phyloP scores from a whole-genome alignment of 2,113 vertebrate genomes.

The Tretioscincus oriximinensis region DNA sequence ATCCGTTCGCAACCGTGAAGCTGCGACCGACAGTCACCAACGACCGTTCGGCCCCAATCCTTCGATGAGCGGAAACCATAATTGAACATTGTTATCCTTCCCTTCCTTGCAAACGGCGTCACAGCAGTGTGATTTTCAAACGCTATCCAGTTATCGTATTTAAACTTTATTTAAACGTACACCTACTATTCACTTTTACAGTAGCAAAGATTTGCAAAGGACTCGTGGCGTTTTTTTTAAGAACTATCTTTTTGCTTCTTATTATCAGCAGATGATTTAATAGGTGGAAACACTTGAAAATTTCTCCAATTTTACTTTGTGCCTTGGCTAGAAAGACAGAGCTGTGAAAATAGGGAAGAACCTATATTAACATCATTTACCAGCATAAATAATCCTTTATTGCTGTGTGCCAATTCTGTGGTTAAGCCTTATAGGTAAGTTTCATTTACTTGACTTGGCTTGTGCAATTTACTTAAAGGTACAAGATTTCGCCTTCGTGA shows the following conservation, averaged over 20 bases:
- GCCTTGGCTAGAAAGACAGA: slow-evolving; percentile 49
- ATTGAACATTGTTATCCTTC: accelerated
- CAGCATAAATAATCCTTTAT: slow-evolving; percentile 40
- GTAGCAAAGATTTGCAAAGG: slow-evolving; percentile 26
- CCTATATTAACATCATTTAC: slow-evolving; percentile 28
- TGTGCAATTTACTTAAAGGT: slow-evolving; percentile 21
- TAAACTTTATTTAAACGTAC: slow-evolving; percentile 47
- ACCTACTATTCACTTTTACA: slow-evolving; percentile 32
- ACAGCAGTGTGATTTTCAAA: neutral
- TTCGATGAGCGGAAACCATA: slow-evolving; percentile 66
- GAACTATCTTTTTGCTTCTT: neutral
- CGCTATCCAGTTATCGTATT: slow-evolving; percentile 24
- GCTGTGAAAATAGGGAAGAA: slow-evolving; percentile 34
- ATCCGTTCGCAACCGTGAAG: slow-evolving; percentile 91
- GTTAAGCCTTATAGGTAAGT: slow-evolving; percentile 48
- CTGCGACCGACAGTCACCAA: slow-evolving; percentile 94
- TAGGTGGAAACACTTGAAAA: slow-evolving; percentile 48
- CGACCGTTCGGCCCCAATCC: slow-evolving; percentile 89
- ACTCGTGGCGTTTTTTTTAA: slow-evolving; percentile 37
- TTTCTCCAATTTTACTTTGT: slow-evolving; percentile 50
- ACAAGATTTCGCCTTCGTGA: slow-evolving; percentile 16
- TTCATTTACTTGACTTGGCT: slow-evolving; percentile 40
- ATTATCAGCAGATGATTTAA: slow-evolving; percentile 45
- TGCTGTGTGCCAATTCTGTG: slow-evolving; percentile 32
- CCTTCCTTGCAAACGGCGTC: neutral